These are phyloP conservation scores for Coelinius sp. DNA, from an alignment of 2,888 invertebrate genomes.

Conservation along the genomic window DNA sequence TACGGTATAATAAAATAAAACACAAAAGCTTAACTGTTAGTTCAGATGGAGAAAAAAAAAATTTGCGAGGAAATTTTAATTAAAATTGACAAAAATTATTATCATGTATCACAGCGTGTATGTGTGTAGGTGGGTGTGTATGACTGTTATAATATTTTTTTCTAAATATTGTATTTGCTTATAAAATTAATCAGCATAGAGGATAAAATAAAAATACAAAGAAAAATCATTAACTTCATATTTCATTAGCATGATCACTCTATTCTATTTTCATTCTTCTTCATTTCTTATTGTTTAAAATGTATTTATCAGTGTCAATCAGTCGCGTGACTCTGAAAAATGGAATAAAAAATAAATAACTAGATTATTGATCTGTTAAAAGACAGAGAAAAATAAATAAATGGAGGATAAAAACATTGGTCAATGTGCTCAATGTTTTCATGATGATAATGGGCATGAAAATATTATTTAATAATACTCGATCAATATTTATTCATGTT, in stretches of 20 bases:
- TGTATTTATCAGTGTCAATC: not conserved
- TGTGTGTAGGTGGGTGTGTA: constrained; percentile 32
- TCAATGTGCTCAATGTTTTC: constrained; percentile 13
- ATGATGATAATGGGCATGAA: not conserved
- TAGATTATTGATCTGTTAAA: constrained; percentile 14
- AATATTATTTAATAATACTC: constrained; percentile 1
- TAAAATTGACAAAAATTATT: not conserved
- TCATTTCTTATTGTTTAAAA: not conserved
- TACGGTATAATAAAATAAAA: constrained; percentile 48
- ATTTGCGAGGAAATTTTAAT: not conserved
- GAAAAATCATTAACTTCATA: not conserved
- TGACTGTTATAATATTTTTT: constrained; percentile 9
- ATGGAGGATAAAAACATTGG: not conserved
- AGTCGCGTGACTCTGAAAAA: not conserved
- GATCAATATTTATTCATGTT: constrained; percentile 18
- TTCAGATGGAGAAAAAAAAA: constrained; percentile 34
- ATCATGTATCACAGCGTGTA: constrained; percentile 24
- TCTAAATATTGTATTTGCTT: no score
- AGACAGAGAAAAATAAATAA: not conserved
- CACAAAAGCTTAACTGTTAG: constrained; percentile 52
- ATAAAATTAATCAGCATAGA: not conserved
- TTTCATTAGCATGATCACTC: not conserved
- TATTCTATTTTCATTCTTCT: not conserved
- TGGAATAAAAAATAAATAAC: constrained; percentile 6
- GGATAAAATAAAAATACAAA: constrained; percentile 8